These are phyloP conservation scores for Macrosoma leucophasiata DNA, from an alignment of 2,888 invertebrate genomes.

Conservation along the genomic window DNA sequence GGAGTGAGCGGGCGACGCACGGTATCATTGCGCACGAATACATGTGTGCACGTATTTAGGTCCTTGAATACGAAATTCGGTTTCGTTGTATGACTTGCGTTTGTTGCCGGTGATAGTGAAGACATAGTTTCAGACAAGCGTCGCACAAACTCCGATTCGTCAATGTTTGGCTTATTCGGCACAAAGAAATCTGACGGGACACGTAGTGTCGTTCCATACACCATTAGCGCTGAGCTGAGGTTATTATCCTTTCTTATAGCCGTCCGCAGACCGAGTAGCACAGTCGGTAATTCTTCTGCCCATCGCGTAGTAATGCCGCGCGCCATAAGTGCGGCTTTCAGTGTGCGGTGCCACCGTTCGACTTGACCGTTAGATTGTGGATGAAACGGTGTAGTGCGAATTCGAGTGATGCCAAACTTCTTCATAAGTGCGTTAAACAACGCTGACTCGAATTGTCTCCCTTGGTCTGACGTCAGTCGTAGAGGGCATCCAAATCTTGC, in stretches of 20 bases:
- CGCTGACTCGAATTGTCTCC: constrained; percentile 36
- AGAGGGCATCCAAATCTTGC: constrained; percentile 21
- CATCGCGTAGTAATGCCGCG: constrained; percentile 5
- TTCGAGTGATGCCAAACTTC: constrained; percentile 14
- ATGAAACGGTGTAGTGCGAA: constrained; percentile 17
- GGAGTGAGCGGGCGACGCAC: constrained; percentile 24
- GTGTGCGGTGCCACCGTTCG: constrained; percentile 18
- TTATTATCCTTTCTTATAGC: too few relatives aligned
- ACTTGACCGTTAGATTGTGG: constrained; percentile 18
- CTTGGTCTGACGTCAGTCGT: constrained; percentile 37
- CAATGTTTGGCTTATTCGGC: too few relatives aligned
- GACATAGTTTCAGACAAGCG: constrained; percentile 4
- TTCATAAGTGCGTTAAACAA: constrained; percentile 28
- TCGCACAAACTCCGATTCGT: constrained; percentile 12
- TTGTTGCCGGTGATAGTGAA: too few relatives aligned
- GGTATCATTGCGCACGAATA: constrained; percentile 27
- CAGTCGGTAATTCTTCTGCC: too few relatives aligned
- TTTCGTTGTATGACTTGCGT: too few relatives aligned
- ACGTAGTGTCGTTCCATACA: constrained; percentile 18
- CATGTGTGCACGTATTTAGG: constrained; percentile 19
- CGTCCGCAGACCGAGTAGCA: too few relatives aligned
- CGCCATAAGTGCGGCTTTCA: constrained; percentile 16
- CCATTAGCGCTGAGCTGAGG: constrained; percentile 17
- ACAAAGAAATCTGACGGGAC: constrained; percentile 23
- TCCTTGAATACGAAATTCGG: constrained; percentile 7